Base-by-base conservation (phyloP, 2,888 invertebrate species). In the Cephus sareptanus region DNA sequence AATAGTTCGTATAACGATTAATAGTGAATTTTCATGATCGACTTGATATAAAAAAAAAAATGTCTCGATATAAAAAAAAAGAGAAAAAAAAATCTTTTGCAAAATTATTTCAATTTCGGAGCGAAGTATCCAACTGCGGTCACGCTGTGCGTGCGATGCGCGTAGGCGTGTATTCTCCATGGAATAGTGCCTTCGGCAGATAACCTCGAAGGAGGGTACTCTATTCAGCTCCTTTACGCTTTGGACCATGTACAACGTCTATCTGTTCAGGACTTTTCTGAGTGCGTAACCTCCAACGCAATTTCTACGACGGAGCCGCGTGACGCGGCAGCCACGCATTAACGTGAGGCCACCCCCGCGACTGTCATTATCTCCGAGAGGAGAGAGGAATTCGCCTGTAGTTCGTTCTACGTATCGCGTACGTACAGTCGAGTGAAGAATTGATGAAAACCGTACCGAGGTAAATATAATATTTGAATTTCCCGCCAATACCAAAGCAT, bases 351-450 rank as follows among this genome's bases (percentile, higher is more conserved):
- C 87, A 84, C 87, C 87, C 85, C 84, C 85, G 84, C 85, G 86
- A 86, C 84, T 83, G 85, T 87, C 86, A 88, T 88, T 88, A 88
- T 85, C 83, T 80, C 80, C 79, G 76, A 74, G 76, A 33, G 74
- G n/a, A 56, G 56, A 56, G 23, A 23, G 56, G 37, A 34, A 74
- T 74, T 34, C 9, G 74, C 35, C 35, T 23, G 23, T 56, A 23
- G 23, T 23, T 9, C 23, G 23, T 23, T 56, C 23, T 74, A 30
- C 74, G 71, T 34, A 23, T 13, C 9, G 23, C 71, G 71, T 34
- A 56, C 9, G 71, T 71, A 71, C 71, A 71, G 71, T 71, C 71
- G 31, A 34, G 23, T 34, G 13, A 31, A 31, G 31, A 71, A 71
- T 71, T 23, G 12, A 34, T 33, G 33, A 23, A 23, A 9, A 2